These are phyloP conservation scores for Neoascia interrupta DNA, from an alignment of 2,888 invertebrate species.

Conservation along the genomic window DNA sequence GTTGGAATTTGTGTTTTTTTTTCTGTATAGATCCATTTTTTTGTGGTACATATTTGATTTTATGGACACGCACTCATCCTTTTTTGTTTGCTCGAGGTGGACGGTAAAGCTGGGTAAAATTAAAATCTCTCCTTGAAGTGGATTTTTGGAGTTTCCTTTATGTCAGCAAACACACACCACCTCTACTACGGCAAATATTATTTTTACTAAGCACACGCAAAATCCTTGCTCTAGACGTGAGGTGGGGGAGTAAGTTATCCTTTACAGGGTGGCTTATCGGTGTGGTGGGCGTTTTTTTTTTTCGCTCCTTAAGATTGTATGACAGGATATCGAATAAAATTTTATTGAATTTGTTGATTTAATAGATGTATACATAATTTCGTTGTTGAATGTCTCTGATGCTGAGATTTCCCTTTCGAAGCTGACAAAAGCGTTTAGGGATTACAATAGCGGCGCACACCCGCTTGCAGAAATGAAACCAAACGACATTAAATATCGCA, in stretches of 20 bases:
- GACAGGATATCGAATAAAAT: slow-evolving; percentile 14
- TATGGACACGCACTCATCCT: slow-evolving; percentile 23
- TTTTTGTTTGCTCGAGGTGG: background rate
- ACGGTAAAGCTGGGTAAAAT: slow-evolving; percentile 7
- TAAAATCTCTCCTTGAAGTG: slow-evolving; percentile 10
- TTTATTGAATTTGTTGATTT: slow-evolving; percentile 32
- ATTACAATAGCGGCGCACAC: slow-evolving; percentile 10
- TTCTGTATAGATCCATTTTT: background rate
- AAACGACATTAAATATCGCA: slow-evolving; percentile 30
- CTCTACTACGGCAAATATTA: background rate
- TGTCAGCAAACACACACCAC: background rate
- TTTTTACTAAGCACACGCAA: slow-evolving; percentile 11
- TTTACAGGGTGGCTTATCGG: slow-evolving; percentile 35
- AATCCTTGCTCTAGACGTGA: slow-evolving; percentile 1
- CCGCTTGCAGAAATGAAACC: slow-evolving; percentile 9
- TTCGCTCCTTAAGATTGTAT: slow-evolving; percentile 2
- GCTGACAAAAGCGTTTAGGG: slow-evolving; percentile 31
- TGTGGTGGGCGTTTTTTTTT: background rate
- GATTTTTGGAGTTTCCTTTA: background rate
- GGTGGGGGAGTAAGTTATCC: slow-evolving; percentile 19
- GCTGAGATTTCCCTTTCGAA: slow-evolving; percentile 3
- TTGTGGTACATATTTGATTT: slow-evolving; percentile 9
- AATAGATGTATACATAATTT: background rate
- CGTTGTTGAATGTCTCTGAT: background rate
- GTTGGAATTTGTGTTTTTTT: slow-evolving; percentile 10